Evolutionary conservation across 35 echinoderm and acorn worm species (phyloP), one percentile per base, ranked within the genome.

Genomic region (Amphiura filiformis): DNA sequence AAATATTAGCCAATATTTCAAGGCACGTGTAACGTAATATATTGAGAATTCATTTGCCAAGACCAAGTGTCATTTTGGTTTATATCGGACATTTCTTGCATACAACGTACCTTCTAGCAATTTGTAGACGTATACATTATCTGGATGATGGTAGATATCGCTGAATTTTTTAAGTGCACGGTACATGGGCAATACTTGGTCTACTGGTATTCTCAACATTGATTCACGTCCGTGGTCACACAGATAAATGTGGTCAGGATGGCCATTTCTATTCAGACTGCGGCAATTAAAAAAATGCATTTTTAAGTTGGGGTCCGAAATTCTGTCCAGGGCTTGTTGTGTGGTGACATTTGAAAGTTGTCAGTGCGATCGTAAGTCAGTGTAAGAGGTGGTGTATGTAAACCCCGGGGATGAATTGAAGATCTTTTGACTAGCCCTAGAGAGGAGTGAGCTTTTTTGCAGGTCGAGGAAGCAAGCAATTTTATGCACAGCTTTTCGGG

Each of bases 91-190:
- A n/a, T n/a, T n/a, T n/a, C n/a, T n/a, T n/a, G n/a, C n/a, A n/a
- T n/a, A n/a, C n/a, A n/a, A 34, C 79, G 75, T 79, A 83, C 81
- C 81, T 83, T 83, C 81, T 49, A n/a, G 37, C 31, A 83, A 39
- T 52, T 83, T 83, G 81, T 83, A 83, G 0, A 32, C 26, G 40
- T 20, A 83, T 37, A 88, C 77, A 32, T 88, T 88, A 13, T 26
- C 40, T 13, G 86, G 86, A 76, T 88, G 76, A 34, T 88, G 77
- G 76, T 79, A 79, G 41, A 88, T 88, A 32, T 88, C 76, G 28
- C 76, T 44, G 39, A 88, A 88, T 13, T 70, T 88, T 36, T 88
- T 88, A 4, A 88, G 76, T 1, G 86, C 86, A 28, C 76, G 76
- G 76, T 88, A 88, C 35, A 88, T 36, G 31, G 34, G 28, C 34